Conservation (phyloP, 2,113 vertebrate species). For the Tragulus kanchil region DNA sequence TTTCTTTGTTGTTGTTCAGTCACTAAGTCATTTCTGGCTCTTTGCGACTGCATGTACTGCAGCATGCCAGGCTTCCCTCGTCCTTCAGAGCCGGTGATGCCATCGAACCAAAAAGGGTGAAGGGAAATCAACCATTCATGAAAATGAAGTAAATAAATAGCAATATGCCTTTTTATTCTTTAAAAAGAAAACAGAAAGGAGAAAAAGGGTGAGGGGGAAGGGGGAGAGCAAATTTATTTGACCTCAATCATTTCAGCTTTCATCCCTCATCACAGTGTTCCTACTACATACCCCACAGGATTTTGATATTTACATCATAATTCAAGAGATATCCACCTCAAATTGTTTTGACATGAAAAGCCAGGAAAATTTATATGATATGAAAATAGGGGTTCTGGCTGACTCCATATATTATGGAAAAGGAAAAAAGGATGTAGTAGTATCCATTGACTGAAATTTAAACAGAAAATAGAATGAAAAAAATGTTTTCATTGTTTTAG, state of each 20-base stretch:
- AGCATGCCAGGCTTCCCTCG: not conserved
- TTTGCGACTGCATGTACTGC: not conserved
- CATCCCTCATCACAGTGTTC: not conserved
- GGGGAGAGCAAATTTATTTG: not conserved
- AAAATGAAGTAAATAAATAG: not conserved
- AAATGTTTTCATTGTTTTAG: constrained; percentile 22
- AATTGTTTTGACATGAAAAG: constrained; percentile 39
- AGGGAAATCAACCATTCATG: not conserved
- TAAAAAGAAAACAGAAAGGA: not conserved
- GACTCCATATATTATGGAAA: not conserved
- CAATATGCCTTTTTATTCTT: not conserved
- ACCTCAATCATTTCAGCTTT: not conserved
- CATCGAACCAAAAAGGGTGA: no score
- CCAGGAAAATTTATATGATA: not conserved
- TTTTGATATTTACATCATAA: constrained; percentile 19
- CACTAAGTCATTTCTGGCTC: not conserved
- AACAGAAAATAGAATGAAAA: not conserved
- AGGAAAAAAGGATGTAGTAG: not conserved
- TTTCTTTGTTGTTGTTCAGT: not conserved
- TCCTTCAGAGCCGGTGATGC: no score
- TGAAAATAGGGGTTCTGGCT: not conserved
- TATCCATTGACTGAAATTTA: not conserved
- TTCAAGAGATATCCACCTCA: not conserved
- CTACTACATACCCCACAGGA: not conserved
- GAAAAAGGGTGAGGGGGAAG: not conserved